Evolutionary conservation across 2,113 vertebrate species (phyloP).

Genomic region (Hyperopisus bebe): DNA sequence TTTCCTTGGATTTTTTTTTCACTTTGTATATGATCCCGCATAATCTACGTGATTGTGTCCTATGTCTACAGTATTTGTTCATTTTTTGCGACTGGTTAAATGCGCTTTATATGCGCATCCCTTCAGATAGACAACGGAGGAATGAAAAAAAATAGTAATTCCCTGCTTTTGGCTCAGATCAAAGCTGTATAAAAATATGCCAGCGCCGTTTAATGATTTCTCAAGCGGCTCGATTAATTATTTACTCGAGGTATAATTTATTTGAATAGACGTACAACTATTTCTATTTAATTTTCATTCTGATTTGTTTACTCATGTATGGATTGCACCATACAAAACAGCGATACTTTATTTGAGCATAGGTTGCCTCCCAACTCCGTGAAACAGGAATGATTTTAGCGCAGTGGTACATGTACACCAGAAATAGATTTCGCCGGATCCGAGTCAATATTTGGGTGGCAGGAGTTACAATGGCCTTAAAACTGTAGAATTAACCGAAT

Average conservation of each 20-base stretch:
- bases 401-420: not conserved
- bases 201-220: not conserved
- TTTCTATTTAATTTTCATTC: not conserved
- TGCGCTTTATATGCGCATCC: conserved; percentile 7
- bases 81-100: not conserved
- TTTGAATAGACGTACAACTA: not conserved
- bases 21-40: not conserved
- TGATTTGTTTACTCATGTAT: not conserved
- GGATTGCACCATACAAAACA: not conserved
- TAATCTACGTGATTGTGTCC: not conserved
- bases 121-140: not conserved
- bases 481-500: not conserved
- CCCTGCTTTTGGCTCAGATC: conserved; percentile 9
- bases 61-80: not conserved
- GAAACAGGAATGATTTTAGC: not conserved
- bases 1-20: not conserved
- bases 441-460: not conserved
- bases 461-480: not conserved
- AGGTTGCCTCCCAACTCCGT: not conserved
- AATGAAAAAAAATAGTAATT: not conserved
- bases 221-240: conserved; percentile 16
- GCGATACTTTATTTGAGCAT: not conserved
- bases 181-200: conserved; percentile 16
- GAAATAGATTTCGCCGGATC: not conserved
- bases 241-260: conserved; percentile 2